Base-by-base conservation (phyloP, 2,113 vertebrate species). In the Mohoua ochrocephala region DNA sequence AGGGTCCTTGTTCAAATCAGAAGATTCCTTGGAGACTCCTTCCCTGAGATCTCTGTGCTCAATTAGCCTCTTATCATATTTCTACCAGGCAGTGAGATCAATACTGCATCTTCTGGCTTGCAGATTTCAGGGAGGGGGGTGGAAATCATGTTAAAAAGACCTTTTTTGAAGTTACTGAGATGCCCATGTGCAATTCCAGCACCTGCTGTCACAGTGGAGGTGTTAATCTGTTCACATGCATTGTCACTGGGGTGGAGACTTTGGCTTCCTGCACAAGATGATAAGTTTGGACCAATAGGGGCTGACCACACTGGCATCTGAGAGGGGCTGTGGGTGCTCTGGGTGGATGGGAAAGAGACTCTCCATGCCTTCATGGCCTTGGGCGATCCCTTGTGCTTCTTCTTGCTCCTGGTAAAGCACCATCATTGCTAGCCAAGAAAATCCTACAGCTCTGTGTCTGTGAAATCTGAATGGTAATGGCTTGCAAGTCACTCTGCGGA, bases 11-110 rank as follows among this genome's bases (percentile, higher is more conserved):
- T 79, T 87, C 2, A 6, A 87, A 61, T 61, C 11, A n/a, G 73
- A 81, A 81, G 42, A n/a, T 70, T 64, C 74, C 47, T 87, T 59
- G 86, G 93, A 86, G 76, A 37, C 37, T 89, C 44, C 44, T 95
- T 93, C 78, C 70, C 49, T 6, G 47, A 87, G 81, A 79, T 74
- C 27, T 89, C 76, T 42, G 37, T 54, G 67, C 49, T 89, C 78
- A 95, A 59, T 95, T 80, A 83, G 52, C 65, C 56, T 77, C 53
- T 52, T 60, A 19, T 33, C 80, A 24, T 47, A 75, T 76, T 93
- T 85, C 67, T 85, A 28, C 47, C 45, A 83, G 68, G 35, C 67
- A 52, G 35, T 13, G 23, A 70, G 81, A 91, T 96, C 28, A 6
- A 87, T 96, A 60, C 31, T 65, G 24, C 11, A 0, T 82, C 95